Evolutionary conservation across 2,888 invertebrate genomes (phyloP).

Genomic region (Troides oblongomaculatus): DNA sequence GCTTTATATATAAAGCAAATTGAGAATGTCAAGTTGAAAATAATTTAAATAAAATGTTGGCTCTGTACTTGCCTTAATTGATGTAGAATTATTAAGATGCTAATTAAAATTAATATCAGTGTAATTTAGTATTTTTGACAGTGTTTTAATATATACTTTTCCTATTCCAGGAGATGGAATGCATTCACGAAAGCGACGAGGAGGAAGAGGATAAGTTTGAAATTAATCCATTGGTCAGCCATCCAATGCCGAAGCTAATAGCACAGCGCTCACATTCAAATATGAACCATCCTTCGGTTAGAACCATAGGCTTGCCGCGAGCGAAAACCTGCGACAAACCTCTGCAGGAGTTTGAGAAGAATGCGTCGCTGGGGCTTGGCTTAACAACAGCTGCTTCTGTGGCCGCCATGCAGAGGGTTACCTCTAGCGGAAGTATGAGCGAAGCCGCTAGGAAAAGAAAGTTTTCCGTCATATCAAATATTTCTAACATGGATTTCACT

Average conservation of each 20-base stretch:
- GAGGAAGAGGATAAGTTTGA: constrained; percentile 81
- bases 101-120: background rate
- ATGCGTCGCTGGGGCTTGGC: constrained; percentile 49
- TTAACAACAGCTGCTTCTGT: constrained; percentile 72
- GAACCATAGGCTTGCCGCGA: constrained; percentile 67
- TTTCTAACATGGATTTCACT: constrained; percentile 87
- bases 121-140: background rate
- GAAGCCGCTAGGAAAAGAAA: constrained; percentile 78
- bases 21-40: background rate
- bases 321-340: constrained; percentile 76
- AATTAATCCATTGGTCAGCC: constrained; percentile 66
- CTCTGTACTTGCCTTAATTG: background rate
- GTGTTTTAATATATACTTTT: background rate
- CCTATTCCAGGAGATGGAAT: constrained; percentile 82
- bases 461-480: constrained; percentile 85
- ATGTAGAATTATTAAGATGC: background rate
- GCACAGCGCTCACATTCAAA: constrained; percentile 64
- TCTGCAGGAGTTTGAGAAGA: constrained; percentile 65
- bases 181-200: constrained; percentile 83
- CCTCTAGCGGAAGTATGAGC: constrained; percentile 74
- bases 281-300: constrained; percentile 71
- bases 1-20: background rate
- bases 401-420: constrained; percentile 71
- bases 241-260: constrained; percentile 60
- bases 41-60: background rate